Base-by-base conservation (phyloP, 1,140 invertebrate species). In the Drosophila parvula region DNA sequence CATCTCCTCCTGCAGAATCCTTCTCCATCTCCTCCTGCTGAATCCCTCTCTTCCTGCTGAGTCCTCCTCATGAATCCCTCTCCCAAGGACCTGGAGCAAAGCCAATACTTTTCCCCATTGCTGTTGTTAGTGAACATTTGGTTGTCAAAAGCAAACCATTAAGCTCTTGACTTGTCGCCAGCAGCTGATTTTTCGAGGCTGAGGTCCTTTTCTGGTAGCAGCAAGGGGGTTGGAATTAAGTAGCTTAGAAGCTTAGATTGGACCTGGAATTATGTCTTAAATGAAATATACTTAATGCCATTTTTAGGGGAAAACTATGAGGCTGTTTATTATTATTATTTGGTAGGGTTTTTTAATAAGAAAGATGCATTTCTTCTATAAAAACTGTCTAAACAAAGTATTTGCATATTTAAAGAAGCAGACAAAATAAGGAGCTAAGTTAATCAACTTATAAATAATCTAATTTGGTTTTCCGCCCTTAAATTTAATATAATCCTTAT, bases 71-170 rank as follows among this genome's bases (percentile, higher is more conserved):
- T 30, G 18, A 28, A 22, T 14, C 30, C 30, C 28, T 53, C 32
- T 34, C 45, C 48, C 16, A 9, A 36, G 12, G 22, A 4, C 32
- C 32, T 36, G 32, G 1, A 36, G 22, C 32, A 36, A 38, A 8
- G 6, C 45, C 64, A 68, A 50, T 65, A 65, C 28, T 38, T 28
- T 47, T 16, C n/a, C 30, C 63, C 30, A 40, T 12, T 41, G 30
- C 34, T 58, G 30, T 40, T 58, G 57, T 56, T 62, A 38, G n/a
- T 45, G 45, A 70, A 45, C 62, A 38, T 60, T 82, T 84, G 48
- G 64, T 59, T 71, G 74, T 78, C 74, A 75, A 56, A 71, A 58
- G 65, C 81, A 75, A 81, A 51, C 69, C 74, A 81, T 81, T 81
- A 81, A 78, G 81, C 78, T 78, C 68, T 81, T 64, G 76, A 74